Evolutionary conservation across 2,113 vertebrate species (phyloP).

Genomic region (Stigmatopora nigra): DNA sequence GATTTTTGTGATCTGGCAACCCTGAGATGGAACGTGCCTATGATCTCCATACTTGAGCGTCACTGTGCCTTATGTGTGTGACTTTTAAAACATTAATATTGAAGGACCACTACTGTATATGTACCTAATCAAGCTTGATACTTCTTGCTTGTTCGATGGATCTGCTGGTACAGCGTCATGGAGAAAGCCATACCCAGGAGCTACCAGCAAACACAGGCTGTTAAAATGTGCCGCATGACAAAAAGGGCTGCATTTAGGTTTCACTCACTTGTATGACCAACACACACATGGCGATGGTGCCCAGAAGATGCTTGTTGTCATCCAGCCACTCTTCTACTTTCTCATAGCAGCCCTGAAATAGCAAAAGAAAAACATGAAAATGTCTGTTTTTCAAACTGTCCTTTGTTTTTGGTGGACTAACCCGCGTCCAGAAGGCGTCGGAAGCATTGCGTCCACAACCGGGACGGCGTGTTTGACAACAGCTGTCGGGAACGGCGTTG

Average conservation of each 20-base stretch:
- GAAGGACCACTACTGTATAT: no score
- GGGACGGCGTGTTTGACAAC: constrained; percentile 81
- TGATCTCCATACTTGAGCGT: no score
- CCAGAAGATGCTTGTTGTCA: constrained; percentile 89
- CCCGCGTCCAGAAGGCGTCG: constrained; percentile 80
- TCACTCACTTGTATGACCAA: constrained; percentile 82
- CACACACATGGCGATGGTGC: constrained; percentile 87
- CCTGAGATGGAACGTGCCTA: no score
- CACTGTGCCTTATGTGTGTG: no score
- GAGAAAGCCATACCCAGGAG: constrained; percentile 98
- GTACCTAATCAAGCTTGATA: constrained; percentile 77
- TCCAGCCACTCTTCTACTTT: constrained; percentile 89
- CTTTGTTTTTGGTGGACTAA: constrained; percentile 41
- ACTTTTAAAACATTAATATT: no score
- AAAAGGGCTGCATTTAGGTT: neutral
- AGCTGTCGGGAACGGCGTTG: constrained; percentile 84
- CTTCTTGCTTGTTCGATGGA: constrained; percentile 92
- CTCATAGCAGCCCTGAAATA: constrained; percentile 85
- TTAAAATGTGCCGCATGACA: neutral
- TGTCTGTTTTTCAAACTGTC: neutral
- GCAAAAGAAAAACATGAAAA: neutral
- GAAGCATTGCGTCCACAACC: constrained; percentile 84
- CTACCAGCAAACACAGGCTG: constrained; percentile 61
- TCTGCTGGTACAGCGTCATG: constrained; percentile 97
- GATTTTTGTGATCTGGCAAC: no score